Evolutionary conservation across 1,140 invertebrate species (phyloP), one percentile per base, ranked within the genome.

Genomic region (Ectropis grisescens): DNA sequence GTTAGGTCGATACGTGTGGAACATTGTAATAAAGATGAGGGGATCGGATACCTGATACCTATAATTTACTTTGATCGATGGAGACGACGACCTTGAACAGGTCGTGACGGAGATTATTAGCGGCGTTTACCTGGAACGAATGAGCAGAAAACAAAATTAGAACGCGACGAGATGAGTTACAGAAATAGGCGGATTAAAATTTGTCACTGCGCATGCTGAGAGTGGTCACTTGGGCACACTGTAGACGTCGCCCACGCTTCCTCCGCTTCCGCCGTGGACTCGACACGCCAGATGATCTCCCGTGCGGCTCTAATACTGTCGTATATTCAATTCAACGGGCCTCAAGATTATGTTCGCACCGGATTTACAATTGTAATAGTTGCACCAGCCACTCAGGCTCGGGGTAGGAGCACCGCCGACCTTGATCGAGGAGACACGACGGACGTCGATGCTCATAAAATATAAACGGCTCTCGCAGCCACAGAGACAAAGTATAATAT

Each of bases 371-470:
- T 52, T 47, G 42, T 29, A 42, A 45, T 55, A 36, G 42, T 42
- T 57, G 49, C 34, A 56, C 30, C 32, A 30, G n/a, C n/a, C n/a
- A n/a, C n/a, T n/a, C n/a, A n/a, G n/a, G n/a, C n/a, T n/a, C n/a
- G n/a, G n/a, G n/a, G n/a, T n/a, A n/a, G n/a, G n/a, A n/a, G n/a
- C n/a, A n/a, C n/a, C n/a, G 24, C 10, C 51, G 65, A 71, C 69
- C 70, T 79, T 79, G 69, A 45, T 26, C 33, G 55, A 70, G 69
- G 65, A 66, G 61, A 58, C 41, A 31, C 41, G 59, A 53, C 70
- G 74, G 74, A 79, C 67, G 70, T 75, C 34, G 56, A 58, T 54
- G 49, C 48, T 75, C 71, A 59, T 76, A 74, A 76, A 80, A 79
- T 69, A 67, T 69, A 79, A 66, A 69, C 61, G 58, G 42, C 57